A percentile compares a stretch with the other conserved stretches of the same genome.
Conservation (phyloP, 2,797 vertebrate genomes). For the Neosilurus mollespiculum region DNA sequence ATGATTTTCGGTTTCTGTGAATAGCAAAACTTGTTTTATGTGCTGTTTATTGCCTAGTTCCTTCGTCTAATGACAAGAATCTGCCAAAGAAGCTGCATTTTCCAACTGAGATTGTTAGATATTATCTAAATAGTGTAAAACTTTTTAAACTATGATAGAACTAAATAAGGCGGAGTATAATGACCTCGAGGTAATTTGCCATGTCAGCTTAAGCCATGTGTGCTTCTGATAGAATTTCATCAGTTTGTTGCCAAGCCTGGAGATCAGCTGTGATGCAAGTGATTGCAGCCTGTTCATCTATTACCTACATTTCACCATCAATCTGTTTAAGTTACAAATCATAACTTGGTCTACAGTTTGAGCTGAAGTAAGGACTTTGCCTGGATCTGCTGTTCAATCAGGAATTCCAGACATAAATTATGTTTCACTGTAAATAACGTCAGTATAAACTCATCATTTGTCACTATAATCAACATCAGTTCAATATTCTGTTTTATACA, state of each 20-base stretch:
- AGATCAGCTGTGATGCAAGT: background rate
- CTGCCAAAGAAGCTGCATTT: constrained; percentile 55
- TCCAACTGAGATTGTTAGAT: constrained; percentile 12
- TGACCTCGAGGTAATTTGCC: constrained; percentile 10
- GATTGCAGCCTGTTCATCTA: background rate
- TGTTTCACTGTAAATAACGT: background rate
- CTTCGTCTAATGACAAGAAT: constrained; percentile 26
- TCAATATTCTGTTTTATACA: background rate
- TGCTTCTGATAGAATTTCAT: background rate
- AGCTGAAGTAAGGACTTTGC: background rate
- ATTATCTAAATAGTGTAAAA: constrained; percentile 39
- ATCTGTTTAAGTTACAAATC: background rate
- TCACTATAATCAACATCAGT: background rate
- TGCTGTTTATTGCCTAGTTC: constrained; percentile 26
- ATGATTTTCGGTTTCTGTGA: constrained; percentile 17
- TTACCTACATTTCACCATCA: constrained; percentile 33
- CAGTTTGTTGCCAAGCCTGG: constrained; percentile 12
- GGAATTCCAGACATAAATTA: background rate
- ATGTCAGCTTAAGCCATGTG: constrained; percentile 20
- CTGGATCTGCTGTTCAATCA: background rate
- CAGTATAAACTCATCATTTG: too few relatives aligned
- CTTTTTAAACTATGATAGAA: background rate
- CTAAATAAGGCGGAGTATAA: background rate
- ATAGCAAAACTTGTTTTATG: background rate
- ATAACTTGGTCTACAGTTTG: background rate